Conservation (phyloP, 2,113 vertebrate genomes). For the Ifrita kowaldi region DNA sequence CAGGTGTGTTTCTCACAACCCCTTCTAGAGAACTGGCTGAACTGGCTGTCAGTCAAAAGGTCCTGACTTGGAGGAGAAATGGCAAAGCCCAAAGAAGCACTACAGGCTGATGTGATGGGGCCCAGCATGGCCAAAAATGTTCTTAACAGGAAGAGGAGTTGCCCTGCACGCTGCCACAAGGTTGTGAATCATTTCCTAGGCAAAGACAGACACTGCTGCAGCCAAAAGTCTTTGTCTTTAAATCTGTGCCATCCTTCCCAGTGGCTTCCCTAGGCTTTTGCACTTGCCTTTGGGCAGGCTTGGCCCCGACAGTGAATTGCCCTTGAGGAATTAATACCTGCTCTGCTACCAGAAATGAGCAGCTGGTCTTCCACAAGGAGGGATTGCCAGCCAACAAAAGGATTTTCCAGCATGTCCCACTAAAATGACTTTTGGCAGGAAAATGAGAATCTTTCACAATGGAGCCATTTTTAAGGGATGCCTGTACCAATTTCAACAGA, state of each 20-base stretch:
- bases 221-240: background rate
- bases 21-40: background rate
- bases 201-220: background rate
- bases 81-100: background rate
- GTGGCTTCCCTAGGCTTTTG: background rate
- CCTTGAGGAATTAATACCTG: background rate
- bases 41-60: background rate
- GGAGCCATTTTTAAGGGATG: background rate
- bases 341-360: background rate
- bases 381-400: background rate
- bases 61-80: background rate
- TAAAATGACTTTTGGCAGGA: slow-evolving; percentile 28
- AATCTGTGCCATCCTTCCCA: background rate
- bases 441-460: background rate
- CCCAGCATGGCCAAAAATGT: background rate
- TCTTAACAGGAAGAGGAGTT: background rate
- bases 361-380: background rate
- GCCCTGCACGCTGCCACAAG: rapidly evolving
- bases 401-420: slow-evolving; percentile 21
- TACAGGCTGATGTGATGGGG: background rate
- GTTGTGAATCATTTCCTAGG: background rate
- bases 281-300: background rate
- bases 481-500: slow-evolving; percentile 1
- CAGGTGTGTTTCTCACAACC: background rate
- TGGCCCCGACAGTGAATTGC: background rate